A percentile compares a stretch with the other conserved stretches of the same genome.
Evolutionary conservation across 2,797 vertebrate genomes (phyloP).

Genomic region (Acomys russatus): DNA sequence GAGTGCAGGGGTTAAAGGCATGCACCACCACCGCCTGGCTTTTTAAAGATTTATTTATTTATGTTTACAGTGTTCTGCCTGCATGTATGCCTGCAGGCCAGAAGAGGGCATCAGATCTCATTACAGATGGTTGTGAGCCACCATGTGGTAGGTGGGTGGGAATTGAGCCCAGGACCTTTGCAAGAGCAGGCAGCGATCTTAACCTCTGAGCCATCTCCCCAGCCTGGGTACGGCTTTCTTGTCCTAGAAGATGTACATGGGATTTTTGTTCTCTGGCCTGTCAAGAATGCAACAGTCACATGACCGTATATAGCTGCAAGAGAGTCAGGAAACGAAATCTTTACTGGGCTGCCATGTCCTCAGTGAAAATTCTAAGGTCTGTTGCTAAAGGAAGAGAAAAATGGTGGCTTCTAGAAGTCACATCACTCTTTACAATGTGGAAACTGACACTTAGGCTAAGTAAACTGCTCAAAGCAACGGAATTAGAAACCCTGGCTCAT

Average conservation of each 20-base stretch:
- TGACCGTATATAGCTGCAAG: slow-evolving; percentile 29
- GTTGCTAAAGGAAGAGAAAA: not conserved
- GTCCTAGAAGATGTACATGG: not conserved
- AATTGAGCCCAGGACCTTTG: too few species aligned
- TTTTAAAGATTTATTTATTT: too few species aligned
- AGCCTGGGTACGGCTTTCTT: not conserved
- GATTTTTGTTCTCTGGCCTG: not conserved
- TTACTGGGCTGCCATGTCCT: not conserved
- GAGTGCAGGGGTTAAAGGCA: too few species aligned
- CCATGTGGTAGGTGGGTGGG: too few species aligned
- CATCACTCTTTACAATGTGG: not conserved
- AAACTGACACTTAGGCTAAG: not conserved
- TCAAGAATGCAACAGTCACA: not conserved
- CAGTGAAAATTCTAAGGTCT: slow-evolving; percentile 26
- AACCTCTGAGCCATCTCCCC: too few species aligned
- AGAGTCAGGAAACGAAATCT: not conserved
- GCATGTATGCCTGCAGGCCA: too few species aligned
- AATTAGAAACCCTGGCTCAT: not conserved
- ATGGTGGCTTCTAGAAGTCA: not conserved
- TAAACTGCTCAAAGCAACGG: not conserved
- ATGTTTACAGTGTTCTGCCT: too few species aligned
- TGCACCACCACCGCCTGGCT: too few species aligned
- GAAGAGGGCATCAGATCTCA: too few species aligned
- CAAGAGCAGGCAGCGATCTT: too few species aligned
- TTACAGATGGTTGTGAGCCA: too few species aligned